phyloP scores from a whole-genome alignment of 2,113 vertebrate genomes.

The Protomyctophum bolini region DNA sequence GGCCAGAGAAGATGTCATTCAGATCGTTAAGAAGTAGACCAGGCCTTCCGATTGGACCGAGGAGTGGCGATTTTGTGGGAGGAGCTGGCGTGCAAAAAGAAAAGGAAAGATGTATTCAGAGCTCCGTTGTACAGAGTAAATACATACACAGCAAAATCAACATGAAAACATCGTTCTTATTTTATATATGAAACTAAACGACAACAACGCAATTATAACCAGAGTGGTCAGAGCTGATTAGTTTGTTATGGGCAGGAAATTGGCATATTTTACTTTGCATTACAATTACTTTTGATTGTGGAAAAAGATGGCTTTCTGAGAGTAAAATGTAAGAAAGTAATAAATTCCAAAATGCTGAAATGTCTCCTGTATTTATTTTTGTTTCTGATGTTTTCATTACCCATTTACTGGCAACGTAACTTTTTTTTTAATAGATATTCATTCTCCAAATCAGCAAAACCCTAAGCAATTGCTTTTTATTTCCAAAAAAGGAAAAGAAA shows the following conservation, averaged over 20 bases:
- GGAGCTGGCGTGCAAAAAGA: constrained; percentile 1
- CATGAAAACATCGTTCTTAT: constrained; percentile 48
- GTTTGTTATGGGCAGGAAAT: constrained; percentile 15
- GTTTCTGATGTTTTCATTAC: not conserved
- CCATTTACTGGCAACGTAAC: not conserved
- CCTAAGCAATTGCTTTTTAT: no score
- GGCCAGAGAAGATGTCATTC: constrained; percentile 91
- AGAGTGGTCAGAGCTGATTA: constrained; percentile 2
- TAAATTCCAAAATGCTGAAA: constrained; percentile 45
- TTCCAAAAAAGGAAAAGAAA: no score
- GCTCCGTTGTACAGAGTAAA: constrained; percentile 47
- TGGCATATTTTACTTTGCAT: constrained; percentile 26
- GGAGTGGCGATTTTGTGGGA: not conserved
- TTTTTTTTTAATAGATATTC: not conserved
- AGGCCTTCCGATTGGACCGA: not conserved
- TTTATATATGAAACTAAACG: constrained; percentile 63
- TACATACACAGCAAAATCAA: constrained; percentile 37
- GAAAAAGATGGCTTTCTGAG: constrained; percentile 17
- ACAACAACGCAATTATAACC: not conserved
- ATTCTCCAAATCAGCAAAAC: not conserved
- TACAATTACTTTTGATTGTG: constrained; percentile 30
- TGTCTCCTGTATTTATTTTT: constrained; percentile 1
- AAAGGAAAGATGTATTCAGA: not conserved
- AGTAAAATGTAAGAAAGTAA: constrained; percentile 18
- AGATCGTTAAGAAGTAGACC: constrained; percentile 77